Percentiles rank a stretch among this genome's conserved stretches.
Evolutionary conservation across 2,888 invertebrate species (phyloP).

Genomic region (Lumbricus terrestris): DNA sequence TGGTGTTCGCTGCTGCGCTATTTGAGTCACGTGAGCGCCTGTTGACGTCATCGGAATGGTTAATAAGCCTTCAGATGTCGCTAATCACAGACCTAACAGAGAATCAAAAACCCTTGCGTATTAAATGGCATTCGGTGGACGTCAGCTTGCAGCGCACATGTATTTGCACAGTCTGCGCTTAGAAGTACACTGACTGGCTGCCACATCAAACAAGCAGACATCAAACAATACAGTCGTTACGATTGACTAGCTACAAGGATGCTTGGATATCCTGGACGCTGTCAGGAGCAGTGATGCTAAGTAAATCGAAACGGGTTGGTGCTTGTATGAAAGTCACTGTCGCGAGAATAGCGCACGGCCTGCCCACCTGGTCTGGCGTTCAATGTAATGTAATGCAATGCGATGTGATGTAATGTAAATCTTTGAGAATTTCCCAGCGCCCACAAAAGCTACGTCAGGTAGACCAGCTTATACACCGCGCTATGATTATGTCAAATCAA

Average conservation of each 20-base stretch:
- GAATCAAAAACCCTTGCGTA: neutral
- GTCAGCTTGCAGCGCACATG: neutral
- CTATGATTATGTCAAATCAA: too few species aligned
- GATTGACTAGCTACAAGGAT: neutral
- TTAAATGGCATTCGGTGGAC: neutral
- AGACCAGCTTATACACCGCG: too few species aligned
- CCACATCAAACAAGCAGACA: too few species aligned
- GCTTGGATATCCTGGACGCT: neutral
- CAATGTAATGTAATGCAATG: too few species aligned
- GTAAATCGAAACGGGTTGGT: neutral
- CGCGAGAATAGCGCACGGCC: neutral
- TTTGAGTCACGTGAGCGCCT: neutral
- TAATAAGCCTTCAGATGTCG: neutral
- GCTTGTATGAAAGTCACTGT: neutral
- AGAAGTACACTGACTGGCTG: neutral
- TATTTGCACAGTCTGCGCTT: neutral
- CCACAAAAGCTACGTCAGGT: too few species aligned
- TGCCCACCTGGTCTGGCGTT: neutral
- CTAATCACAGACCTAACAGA: neutral
- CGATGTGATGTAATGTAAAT: too few species aligned
- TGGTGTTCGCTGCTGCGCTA: neutral
- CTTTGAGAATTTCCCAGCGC: too few species aligned
- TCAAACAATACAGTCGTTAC: neutral
- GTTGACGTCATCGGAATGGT: neutral
- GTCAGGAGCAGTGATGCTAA: neutral